Evolutionary conservation across 2,888 invertebrate species (phyloP), one percentile per base, ranked within the genome.

Genomic region (Drosophila recens): DNA sequence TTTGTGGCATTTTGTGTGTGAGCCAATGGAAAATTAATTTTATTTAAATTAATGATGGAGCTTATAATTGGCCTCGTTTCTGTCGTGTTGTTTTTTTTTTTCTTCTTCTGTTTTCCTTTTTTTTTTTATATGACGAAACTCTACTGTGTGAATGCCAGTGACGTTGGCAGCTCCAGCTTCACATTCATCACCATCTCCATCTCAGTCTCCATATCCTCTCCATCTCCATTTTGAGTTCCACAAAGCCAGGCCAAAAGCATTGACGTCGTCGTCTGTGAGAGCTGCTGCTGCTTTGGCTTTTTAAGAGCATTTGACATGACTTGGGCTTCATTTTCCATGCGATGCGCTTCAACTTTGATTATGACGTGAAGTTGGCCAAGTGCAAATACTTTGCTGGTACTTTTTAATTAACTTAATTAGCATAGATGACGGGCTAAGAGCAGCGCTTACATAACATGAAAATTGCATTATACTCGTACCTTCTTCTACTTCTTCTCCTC

Each of bases 21-120:
- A 63, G 64, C 62, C 67, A 68, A 76, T 76, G 77, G 80, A 40
- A 79, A 81, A 85, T 85, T 79, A 85, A 87, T 86, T 85, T 87
- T 85, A 86, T 87, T 87, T 81, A 87, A 85, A 86, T 86, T 86
- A 87, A 86, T 86, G 86, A 85, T 76, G 87, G 66, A 77, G 86
- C 83, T 87, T 86, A 85, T 87, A 86, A 87, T 87, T 86, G 86
- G 83, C 81, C 88, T 71, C 79, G 75, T 81, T 86, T 85, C 66
- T 75, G 75, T 58, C 34, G 8, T 30, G 30, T 8, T 23, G 20
- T 27, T 66, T 76, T 67, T 62, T 67, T 62, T 71, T 59, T 63
- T 9, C 36, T 30, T 30, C 6, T 23, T 8, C 23, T 49, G 30
- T 74, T 38, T 61, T 57, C 54, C 36, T 48, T 30, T 52, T 43